Base-by-base conservation (phyloP, 35 echinoderm and acorn worm species). In the Ophioderma brevispina region DNA sequence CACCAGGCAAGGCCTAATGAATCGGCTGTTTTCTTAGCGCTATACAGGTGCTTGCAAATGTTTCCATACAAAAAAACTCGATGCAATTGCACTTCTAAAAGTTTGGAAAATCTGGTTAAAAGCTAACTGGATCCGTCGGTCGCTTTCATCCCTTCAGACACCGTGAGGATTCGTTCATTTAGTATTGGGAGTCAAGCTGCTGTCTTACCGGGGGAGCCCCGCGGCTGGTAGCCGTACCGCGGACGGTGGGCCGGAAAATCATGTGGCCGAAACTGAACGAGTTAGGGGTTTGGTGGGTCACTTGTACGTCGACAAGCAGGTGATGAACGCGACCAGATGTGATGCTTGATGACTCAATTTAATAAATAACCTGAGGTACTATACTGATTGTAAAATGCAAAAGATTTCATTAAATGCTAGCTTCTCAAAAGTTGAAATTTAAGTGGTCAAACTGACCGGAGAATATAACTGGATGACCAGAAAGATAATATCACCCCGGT, bases 181-280 rank as follows among this genome's bases (percentile, higher is more conserved):
- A 25, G 1, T 70, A 70, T 25, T 25, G 59, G 59, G 6, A 25
- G 10, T 70, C 59, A 30, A 25, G 59, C 59, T 70, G 59, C 10
- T 70, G 59, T 70, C 59, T 70, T 70, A 70, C 59, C 59, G 28
- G 59, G 59, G 59, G 59, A 70, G 59, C 59, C n/a, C 15, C 59
- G 28, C n/a, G 59, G 59, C 41, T 46, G 4, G 17, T 4, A 4
- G 41, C 41, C 5, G 28, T 25, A 70, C 59, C 28, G 59, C 59
- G 15, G 59, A 70, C 28, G 59, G 59, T 70, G 59, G 59, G 59
- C 59, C 59, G 59, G 59, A 18, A 70, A 70, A 70, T 25, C 28
- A 3, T 4, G 59, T 70, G 59, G 59, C 59, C 23, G 59, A 70
- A 70, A 70, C 59, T 70, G 59, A 25, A 70, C 59, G 23, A 13